Percentiles rank a stretch among this genome's conserved stretches.
phyloP scores from a whole-genome alignment of 2,888 invertebrate genomes.

The Torymus texanus region DNA sequence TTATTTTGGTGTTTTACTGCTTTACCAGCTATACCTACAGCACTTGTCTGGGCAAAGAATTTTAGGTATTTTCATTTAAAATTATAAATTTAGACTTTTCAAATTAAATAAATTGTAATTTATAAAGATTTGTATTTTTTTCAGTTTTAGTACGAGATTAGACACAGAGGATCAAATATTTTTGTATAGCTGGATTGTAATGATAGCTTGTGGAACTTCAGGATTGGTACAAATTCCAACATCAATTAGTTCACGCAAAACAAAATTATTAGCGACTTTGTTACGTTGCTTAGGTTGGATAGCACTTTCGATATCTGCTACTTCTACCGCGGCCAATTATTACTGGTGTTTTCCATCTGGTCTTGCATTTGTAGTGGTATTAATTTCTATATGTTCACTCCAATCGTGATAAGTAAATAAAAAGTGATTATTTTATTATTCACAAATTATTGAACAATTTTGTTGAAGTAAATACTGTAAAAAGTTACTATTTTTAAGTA shows the following conservation, averaged over 20 bases:
- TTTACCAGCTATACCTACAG: constrained; percentile 83
- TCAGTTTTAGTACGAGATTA: constrained; percentile 67
- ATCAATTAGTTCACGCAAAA: constrained; percentile 54
- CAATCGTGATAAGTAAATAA: constrained; percentile 9
- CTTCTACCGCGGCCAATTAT: constrained; percentile 65
- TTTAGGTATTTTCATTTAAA: constrained; percentile 78
- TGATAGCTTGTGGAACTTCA: constrained; percentile 66
- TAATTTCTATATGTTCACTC: constrained; percentile 63
- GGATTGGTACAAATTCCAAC: constrained; percentile 64
- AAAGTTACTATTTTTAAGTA: background rate
- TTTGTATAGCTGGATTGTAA: constrained; percentile 67
- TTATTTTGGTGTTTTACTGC: constrained; percentile 82
- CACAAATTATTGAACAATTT: background rate
- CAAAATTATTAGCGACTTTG: constrained; percentile 63
- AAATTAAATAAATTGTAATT: constrained; percentile 5
- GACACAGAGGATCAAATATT: constrained; percentile 69
- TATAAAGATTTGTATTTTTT: constrained; percentile 50
- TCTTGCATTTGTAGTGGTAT: constrained; percentile 60
- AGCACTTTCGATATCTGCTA: constrained; percentile 64
- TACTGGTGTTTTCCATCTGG: constrained; percentile 70
- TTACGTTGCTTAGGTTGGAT: constrained; percentile 68
- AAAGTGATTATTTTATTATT: too few species aligned
- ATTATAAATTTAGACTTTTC: constrained; percentile 3
- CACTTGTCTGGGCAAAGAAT: constrained; percentile 88
- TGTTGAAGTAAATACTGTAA: too few species aligned